Evolutionary conservation across 2,888 invertebrate species (phyloP).

Genomic region (Torymus texanus): DNA sequence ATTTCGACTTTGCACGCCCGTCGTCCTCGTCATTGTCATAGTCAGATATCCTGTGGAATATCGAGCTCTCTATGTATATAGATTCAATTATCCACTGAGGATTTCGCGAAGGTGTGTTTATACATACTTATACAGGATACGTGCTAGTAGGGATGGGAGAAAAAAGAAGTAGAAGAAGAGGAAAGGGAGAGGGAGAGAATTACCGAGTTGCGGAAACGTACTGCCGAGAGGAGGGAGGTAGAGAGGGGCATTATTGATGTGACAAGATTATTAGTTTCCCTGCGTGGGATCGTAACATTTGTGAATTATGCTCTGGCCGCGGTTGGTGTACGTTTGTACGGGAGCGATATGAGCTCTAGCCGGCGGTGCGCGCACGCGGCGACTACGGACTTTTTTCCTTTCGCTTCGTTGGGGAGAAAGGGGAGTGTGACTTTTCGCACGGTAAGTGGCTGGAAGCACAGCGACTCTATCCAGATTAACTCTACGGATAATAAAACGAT

Average conservation of each 20-base stretch:
- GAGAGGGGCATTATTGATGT: slow-evolving; percentile 41
- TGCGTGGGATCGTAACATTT: background rate
- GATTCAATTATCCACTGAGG: slow-evolving; percentile 50
- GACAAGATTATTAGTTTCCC: slow-evolving; percentile 51
- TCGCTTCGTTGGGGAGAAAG: too few species aligned
- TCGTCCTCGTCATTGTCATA: background rate
- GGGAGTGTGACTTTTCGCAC: too few species aligned
- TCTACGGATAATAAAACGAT: too few species aligned
- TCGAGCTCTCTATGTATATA: slow-evolving; percentile 16
- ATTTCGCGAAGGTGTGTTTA: background rate
- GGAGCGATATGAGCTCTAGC: background rate
- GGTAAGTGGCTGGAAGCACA: too few species aligned
- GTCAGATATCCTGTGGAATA: background rate
- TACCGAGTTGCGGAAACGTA: slow-evolving; percentile 46
- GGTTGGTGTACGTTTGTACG: background rate
- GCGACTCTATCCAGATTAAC: too few species aligned
- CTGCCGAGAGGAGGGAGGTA: background rate
- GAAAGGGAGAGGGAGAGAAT: slow-evolving; percentile 21
- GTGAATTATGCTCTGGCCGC: slow-evolving; percentile 4
- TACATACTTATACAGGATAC: too few species aligned
- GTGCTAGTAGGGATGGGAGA: too few species aligned
- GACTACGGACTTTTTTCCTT: too few species aligned
- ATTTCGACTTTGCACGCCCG: slow-evolving; percentile 38
- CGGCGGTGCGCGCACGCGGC: too few species aligned
- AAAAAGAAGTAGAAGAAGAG: background rate